Evolutionary conservation across 1,140 invertebrate genomes (phyloP).

Genomic region (Aphelenchoides avenae): DNA sequence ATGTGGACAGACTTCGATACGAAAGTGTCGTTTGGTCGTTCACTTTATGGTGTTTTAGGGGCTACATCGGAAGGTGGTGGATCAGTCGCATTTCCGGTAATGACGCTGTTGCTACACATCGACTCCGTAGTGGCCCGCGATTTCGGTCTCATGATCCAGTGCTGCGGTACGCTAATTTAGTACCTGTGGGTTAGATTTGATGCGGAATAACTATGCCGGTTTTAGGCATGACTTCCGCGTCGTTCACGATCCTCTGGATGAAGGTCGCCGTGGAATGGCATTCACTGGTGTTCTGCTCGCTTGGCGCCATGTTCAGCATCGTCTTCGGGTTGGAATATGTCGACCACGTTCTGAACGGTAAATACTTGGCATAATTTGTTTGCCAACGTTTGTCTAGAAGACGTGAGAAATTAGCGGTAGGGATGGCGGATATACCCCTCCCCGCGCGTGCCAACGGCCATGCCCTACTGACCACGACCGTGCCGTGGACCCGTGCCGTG

Average conservation of each 20-base stretch:
- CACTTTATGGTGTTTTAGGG: not conserved
- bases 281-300: slow-evolving; percentile 43
- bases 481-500: no score
- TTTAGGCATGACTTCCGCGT: slow-evolving; percentile 45
- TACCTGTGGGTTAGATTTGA: not conserved
- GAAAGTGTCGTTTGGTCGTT: not conserved
- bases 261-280: slow-evolving; percentile 43
- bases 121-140: slow-evolving; percentile 46
- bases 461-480: no score
- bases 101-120: slow-evolving; percentile 51
- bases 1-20: no score
- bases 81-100: slow-evolving; percentile 52
- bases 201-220: not conserved
- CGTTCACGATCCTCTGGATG: slow-evolving; percentile 51
- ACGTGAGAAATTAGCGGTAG: not conserved
- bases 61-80: slow-evolving; percentile 22
- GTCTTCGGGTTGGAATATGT: slow-evolving; percentile 46
- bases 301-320: slow-evolving; percentile 44
- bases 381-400: not conserved
- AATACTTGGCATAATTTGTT: not conserved
- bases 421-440: no score
- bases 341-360: slow-evolving; percentile 24
- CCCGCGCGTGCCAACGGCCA: no score
- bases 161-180: slow-evolving; percentile 30
- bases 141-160: slow-evolving; percentile 55